These are phyloP conservation scores for Aphidius ervi DNA, from an alignment of 1,140 invertebrate genomes.

Conservation along the genomic window DNA sequence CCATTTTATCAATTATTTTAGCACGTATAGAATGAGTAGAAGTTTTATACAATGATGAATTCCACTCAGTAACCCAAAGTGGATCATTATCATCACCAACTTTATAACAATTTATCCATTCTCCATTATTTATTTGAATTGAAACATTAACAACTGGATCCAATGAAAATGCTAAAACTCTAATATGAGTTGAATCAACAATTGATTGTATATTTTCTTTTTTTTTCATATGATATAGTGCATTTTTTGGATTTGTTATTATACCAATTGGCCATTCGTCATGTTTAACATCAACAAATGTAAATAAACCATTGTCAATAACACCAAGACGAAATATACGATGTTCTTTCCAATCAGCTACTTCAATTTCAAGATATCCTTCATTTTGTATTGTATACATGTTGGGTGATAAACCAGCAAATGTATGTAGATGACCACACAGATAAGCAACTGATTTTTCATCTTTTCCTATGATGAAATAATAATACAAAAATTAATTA, in stretches of 20 bases:
- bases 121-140: slow-evolving; percentile 62
- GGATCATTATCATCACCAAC: slow-evolving; percentile 55
- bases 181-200: slow-evolving; percentile 72
- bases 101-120: slow-evolving; percentile 61
- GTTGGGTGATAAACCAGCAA: slow-evolving; percentile 70
- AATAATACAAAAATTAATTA: slow-evolving; percentile 9
- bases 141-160: slow-evolving; percentile 59
- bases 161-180: slow-evolving; percentile 72
- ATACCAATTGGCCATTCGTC: slow-evolving; percentile 77
- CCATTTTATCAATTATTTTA: slow-evolving; percentile 58
- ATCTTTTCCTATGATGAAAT: slow-evolving; percentile 42
- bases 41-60: slow-evolving; percentile 59
- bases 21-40: slow-evolving; percentile 69
- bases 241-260: slow-evolving; percentile 87
- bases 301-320: slow-evolving; percentile 85
- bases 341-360: slow-evolving; percentile 92
- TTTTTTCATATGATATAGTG: slow-evolving; percentile 65
- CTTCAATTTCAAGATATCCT: slow-evolving; percentile 83
- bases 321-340: slow-evolving; percentile 77
- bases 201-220: slow-evolving; percentile 72
- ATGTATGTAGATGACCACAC: slow-evolving; percentile 87
- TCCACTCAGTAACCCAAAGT: slow-evolving; percentile 71
- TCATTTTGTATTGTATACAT: slow-evolving; percentile 85
- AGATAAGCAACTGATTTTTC: slow-evolving; percentile 67
- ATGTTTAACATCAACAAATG: slow-evolving; percentile 79